Evolutionary conservation across 2,888 invertebrate species (phyloP).

Genomic region (Pheosia tremula): DNA sequence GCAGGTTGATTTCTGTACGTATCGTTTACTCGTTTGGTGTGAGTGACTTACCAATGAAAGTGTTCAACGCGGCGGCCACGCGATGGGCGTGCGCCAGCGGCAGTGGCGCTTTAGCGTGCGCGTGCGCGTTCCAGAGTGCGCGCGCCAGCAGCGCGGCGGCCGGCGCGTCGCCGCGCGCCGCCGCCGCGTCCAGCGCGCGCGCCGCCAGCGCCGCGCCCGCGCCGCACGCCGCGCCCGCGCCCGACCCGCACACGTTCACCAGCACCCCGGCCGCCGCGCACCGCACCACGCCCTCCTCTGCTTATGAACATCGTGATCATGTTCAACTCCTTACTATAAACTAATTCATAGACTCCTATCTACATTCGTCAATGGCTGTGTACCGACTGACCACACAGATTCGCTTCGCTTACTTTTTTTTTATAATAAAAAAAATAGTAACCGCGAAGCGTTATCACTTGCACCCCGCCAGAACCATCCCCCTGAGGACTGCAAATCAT

Average conservation of each 20-base stretch:
- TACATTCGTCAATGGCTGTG: too few species aligned
- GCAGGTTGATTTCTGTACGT: too few species aligned
- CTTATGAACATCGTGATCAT: constrained; percentile 5
- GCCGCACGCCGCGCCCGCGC: constrained; percentile 59
- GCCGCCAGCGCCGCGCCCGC: constrained; percentile 74
- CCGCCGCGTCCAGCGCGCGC: constrained; percentile 48
- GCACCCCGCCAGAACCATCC: too few species aligned
- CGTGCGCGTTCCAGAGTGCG: constrained; percentile 62
- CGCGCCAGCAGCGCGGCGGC: constrained; percentile 56
- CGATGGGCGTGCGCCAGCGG: constrained; percentile 47
- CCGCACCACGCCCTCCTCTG: constrained; percentile 87
- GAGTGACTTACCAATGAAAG: constrained; percentile 87
- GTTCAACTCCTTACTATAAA: too few species aligned
- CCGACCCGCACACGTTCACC: constrained; percentile 87
- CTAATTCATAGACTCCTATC: too few species aligned
- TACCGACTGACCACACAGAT: too few species aligned
- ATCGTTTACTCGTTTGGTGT: too few species aligned
- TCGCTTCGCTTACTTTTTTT: too few species aligned
- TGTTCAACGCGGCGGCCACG: constrained; percentile 79
- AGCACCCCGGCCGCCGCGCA: constrained; percentile 92
- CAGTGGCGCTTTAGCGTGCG: constrained; percentile 58
- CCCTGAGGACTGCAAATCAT: too few species aligned
- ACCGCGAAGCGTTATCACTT: too few species aligned
- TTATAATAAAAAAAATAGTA: too few species aligned
- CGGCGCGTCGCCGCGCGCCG: constrained; percentile 47